A percentile compares a stretch with the other conserved stretches of the same genome.
phyloP scores from a whole-genome alignment of 2,888 invertebrate genomes.

The Aporophyla lueneburgensis region DNA sequence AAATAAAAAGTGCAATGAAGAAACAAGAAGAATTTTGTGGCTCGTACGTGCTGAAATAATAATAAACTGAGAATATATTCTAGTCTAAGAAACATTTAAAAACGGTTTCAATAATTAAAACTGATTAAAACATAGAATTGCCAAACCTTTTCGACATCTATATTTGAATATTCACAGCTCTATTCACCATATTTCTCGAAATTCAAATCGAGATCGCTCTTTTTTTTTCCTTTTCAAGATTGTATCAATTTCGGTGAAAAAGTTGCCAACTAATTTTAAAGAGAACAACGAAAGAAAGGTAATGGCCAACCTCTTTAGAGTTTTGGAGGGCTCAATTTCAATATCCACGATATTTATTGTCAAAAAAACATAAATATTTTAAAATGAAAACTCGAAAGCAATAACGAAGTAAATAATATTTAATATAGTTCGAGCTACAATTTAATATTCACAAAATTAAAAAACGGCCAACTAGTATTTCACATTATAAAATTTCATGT shows the following conservation, averaged over 20 bases:
- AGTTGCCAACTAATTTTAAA: conserved; percentile 66
- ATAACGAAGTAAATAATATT: conserved; percentile 49
- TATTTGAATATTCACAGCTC: conserved; percentile 41
- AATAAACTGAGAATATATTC: background rate
- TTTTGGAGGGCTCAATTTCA: conserved; percentile 62
- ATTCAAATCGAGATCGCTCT: conserved; percentile 38
- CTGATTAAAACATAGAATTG: conserved; percentile 32
- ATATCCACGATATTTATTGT: conserved; percentile 59
- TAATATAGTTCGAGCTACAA: conserved; percentile 38
- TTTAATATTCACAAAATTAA: conserved; percentile 37
- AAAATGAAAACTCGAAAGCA: conserved; percentile 42
- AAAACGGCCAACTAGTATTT: conserved; percentile 6
- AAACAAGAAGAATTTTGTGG: background rate
- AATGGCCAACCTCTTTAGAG: conserved; percentile 60
- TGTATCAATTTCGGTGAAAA: conserved; percentile 59
- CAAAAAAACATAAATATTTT: conserved; percentile 62
- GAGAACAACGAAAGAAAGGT: conserved; percentile 59
- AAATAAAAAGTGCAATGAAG: too few relatives aligned
- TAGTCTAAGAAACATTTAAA: background rate
- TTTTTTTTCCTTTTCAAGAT: conserved; percentile 61
- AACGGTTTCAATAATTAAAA: conserved; percentile 5
- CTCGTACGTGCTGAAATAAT: background rate
- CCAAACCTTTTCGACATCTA: background rate
- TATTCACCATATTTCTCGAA: conserved; percentile 35
- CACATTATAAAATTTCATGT: conserved; percentile 5